phyloP scores from a whole-genome alignment of 35 echinoderm and acorn worm genomes.

The Lytechinus variegatus region DNA sequence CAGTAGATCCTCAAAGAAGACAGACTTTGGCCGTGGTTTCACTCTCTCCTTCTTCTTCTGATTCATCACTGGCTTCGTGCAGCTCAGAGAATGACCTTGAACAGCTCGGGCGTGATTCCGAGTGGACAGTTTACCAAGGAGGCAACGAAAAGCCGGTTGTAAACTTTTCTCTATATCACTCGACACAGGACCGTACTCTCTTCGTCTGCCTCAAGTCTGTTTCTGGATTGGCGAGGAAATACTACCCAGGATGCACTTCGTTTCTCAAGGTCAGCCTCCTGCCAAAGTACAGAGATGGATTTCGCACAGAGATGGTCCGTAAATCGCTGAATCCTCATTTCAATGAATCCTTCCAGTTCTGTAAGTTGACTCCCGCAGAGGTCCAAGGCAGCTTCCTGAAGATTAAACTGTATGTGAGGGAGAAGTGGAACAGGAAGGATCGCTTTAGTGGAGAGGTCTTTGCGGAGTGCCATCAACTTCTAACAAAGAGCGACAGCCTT shows the following conservation, averaged over 20 bases:
- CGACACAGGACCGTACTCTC: slow-evolving; percentile 32
- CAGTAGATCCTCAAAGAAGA: slow-evolving; percentile 10
- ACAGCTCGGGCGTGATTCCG: not conserved
- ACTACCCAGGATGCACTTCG: slow-evolving; percentile 37
- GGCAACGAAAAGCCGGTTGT: slow-evolving; percentile 29
- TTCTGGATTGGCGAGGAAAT: slow-evolving; percentile 43
- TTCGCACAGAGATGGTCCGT: slow-evolving; percentile 41
- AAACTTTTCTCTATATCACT: slow-evolving; percentile 24
- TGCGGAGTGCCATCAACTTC: slow-evolving; percentile 38
- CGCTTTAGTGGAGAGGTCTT: slow-evolving; percentile 59
- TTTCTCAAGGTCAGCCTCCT: slow-evolving; percentile 58
- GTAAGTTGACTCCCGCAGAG: slow-evolving; percentile 35
- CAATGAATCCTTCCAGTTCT: slow-evolving; percentile 60
- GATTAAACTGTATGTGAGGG: slow-evolving; percentile 62
- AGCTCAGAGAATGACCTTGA: slow-evolving; percentile 24
- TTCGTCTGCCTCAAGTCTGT: slow-evolving; percentile 49
- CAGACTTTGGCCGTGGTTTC: slow-evolving; percentile 11
- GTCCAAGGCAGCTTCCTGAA: slow-evolving; percentile 44
- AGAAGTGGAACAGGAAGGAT: slow-evolving; percentile 57
- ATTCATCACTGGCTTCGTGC: slow-evolving; percentile 21
- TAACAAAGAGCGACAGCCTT: not conserved
- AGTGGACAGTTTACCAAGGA: not conserved
- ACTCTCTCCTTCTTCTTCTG: slow-evolving; percentile 28
- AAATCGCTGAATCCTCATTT: slow-evolving; percentile 60
- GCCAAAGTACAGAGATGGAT: slow-evolving; percentile 47